Percentiles rank a stretch among this genome's conserved stretches.
These are phyloP conservation scores for Plutella xylostella DNA, from an alignment of 2,888 invertebrate genomes.

Conservation along the genomic window DNA sequence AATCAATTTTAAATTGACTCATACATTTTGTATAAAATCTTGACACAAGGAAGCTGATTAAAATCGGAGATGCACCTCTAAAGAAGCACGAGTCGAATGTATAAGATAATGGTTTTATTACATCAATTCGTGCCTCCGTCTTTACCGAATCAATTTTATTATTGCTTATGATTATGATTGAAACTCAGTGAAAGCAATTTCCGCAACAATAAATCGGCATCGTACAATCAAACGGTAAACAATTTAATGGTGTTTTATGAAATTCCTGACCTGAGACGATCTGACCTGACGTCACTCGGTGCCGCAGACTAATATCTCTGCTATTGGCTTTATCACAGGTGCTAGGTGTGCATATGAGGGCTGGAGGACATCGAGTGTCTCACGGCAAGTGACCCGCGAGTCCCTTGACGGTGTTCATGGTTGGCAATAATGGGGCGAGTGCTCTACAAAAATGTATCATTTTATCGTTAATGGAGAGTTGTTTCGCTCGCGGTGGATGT, in stretches of 20 bases:
- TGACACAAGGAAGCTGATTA: not conserved
- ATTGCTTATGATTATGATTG: constrained; percentile 8
- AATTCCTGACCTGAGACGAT: constrained; percentile 1
- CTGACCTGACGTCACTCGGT: not conserved
- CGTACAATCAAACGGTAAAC: constrained; percentile 2
- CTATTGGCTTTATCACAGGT: no score
- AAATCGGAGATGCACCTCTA: not conserved
- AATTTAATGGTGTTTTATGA: constrained; percentile 1
- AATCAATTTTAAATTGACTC: constrained; percentile 6
- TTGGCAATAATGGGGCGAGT: no score
- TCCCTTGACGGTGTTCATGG: no score
- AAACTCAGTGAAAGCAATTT: constrained; percentile 6
- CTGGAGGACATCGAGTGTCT: no score
- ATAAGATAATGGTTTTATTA: constrained; percentile 5
- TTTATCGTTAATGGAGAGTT: no score
- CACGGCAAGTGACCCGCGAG: no score
- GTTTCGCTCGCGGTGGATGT: no score
- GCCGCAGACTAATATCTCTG: no score
- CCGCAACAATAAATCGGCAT: not conserved
- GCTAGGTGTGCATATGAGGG: no score
- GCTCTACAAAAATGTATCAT: no score
- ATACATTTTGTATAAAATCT: not conserved
- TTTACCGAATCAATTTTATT: constrained; percentile 6
- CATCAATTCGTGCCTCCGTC: constrained; percentile 4
- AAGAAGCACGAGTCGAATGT: not conserved